Base-by-base conservation (phyloP, 2,797 vertebrate genomes). In the Taeniopygia guttata region DNA sequence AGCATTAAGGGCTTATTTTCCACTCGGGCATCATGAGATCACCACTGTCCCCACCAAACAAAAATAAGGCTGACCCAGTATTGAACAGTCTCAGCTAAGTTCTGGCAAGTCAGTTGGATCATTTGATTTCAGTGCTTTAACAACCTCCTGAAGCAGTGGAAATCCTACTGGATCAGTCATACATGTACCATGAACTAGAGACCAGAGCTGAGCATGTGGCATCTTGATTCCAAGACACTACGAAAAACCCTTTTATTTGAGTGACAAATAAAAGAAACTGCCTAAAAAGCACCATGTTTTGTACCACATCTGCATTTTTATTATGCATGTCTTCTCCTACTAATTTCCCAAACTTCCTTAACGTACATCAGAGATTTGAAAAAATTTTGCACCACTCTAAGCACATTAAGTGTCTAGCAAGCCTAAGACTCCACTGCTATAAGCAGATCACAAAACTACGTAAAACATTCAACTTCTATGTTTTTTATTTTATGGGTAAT, bases 121-220 rank as follows among this genome's bases (percentile, higher is more conserved):
- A 26, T 26, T 26, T 67, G 7, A 66, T 70, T 85, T 70, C 59
- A 48, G 55, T 32, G n/a, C 56, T 62, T 48, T 16, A 58, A 51
- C 7, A 16, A 21, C 32, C 29, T 30, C 51, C 3, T 34, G 52
- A 74, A 76, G 68, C 63, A 66, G n/a, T 3, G 4, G 45, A 40
- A 7, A 58, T 55, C 29, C 42, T 34, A 10, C 10, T 4, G 16
- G 40, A 64, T 68, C 32, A 30, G 48, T 9, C 0, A 0, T 13
- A 59, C 16, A 16, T 0, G 0, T 13, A 56, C 42, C 16, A 27
- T 1, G 30, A 48, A 3, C 19, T 9, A 60, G 17, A 12, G 10
- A 63, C 9, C 32, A 60, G 30, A 77, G 32, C 11, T 29, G 9
- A 70, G 45, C n/a, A 46, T 3, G 25, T 1, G 23, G 11, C 20